A percentile compares a stretch with the other conserved stretches of the same genome.
Evolutionary conservation across 2,888 invertebrate species (phyloP).

Genomic region (Norana najaformis): DNA sequence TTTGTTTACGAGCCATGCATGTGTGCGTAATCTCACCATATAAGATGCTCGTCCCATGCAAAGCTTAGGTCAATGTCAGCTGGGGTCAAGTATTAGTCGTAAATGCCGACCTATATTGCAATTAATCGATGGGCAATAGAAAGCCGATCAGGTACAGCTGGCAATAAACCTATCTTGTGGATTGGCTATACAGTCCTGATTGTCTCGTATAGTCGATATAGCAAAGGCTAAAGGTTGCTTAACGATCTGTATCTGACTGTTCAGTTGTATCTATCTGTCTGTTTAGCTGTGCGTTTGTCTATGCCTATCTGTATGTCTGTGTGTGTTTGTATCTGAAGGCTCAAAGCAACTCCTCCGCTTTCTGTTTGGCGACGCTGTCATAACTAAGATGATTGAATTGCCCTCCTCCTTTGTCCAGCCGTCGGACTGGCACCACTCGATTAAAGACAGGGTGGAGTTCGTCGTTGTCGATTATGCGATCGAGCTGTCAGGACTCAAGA

Average conservation of each 20-base stretch:
- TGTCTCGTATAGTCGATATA: not conserved
- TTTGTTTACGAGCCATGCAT: not conserved
- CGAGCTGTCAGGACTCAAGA: no score
- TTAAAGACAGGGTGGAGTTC: no score
- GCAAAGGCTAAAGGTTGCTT: not conserved
- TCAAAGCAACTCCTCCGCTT: not conserved
- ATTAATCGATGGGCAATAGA: not conserved
- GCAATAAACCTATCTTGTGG: not conserved
- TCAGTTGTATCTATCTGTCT: not conserved
- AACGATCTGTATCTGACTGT: not conserved
- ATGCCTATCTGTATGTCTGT: not conserved
- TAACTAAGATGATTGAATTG: no score
- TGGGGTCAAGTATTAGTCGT: not conserved
- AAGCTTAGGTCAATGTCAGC: not conserved
- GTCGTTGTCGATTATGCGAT: not conserved
- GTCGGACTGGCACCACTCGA: no score
- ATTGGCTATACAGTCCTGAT: not conserved
- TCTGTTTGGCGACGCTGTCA: no score
- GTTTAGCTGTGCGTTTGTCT: not conserved
- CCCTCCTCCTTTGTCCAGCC: no score
- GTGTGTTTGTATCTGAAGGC: not conserved
- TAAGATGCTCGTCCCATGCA: not conserved
- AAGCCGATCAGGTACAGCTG: not conserved
- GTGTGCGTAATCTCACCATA: not conserved
- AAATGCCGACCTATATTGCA: not conserved